A percentile compares a stretch with the other conserved stretches of the same genome.
Evolutionary conservation across 2,113 vertebrate species (phyloP).

Genomic region (Neomonachus schauinslandi): DNA sequence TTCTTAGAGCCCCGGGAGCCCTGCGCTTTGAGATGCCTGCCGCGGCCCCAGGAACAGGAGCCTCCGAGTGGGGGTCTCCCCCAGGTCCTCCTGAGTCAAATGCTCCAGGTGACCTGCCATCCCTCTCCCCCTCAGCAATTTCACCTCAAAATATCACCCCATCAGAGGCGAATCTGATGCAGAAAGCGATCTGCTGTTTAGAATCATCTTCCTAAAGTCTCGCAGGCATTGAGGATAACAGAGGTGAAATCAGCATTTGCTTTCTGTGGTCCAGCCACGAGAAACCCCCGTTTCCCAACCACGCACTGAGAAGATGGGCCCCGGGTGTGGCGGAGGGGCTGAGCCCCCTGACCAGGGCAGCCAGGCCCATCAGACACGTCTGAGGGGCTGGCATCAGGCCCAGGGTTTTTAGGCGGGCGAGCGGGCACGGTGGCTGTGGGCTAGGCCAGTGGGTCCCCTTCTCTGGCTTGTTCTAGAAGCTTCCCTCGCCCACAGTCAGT

Average conservation of each 20-base stretch:
- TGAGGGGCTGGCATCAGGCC: neutral
- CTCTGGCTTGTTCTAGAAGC: neutral
- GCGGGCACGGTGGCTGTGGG: neutral
- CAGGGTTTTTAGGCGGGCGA: neutral
- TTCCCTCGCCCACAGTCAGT: neutral
- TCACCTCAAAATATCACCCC: neutral
- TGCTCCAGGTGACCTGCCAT: neutral
- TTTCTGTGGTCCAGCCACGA: neutral
- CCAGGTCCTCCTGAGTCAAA: neutral
- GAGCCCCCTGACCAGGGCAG: no score
- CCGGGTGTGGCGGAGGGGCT: neutral
- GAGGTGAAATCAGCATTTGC: neutral
- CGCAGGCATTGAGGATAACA: neutral
- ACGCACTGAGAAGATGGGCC: no score
- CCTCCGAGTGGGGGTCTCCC: neutral
- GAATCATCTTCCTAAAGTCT: neutral
- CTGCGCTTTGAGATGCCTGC: neutral
- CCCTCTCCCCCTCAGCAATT: no score
- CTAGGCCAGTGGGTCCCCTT: neutral
- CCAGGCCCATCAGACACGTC: neutral
- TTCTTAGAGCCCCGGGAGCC: neutral
- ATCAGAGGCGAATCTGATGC: no score
- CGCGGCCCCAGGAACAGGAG: neutral
- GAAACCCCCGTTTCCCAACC: neutral
- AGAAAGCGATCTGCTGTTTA: neutral